These are phyloP conservation scores for Hydriomena furcata DNA, from an alignment of 2,888 invertebrate genomes.

Conservation along the genomic window DNA sequence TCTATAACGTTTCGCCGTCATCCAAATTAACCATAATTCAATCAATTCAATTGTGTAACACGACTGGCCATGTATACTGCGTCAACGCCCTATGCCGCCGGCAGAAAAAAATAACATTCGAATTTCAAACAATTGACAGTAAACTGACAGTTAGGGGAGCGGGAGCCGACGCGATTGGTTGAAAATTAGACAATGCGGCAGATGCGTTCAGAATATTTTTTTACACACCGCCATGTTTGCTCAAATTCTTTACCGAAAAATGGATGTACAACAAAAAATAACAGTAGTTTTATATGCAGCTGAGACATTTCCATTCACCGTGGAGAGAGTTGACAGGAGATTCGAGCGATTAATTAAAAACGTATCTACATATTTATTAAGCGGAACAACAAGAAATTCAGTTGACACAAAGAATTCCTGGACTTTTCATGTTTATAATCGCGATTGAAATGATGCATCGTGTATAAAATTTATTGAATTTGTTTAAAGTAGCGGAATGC, in stretches of 20 bases:
- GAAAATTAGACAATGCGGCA: slow-evolving; percentile 78
- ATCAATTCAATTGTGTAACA: slow-evolving; percentile 79
- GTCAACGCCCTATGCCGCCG: slow-evolving; percentile 72
- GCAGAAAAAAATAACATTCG: slow-evolving; percentile 71
- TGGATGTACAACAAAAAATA: slow-evolving; percentile 48
- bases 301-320: slow-evolving; percentile 67
- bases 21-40: slow-evolving; percentile 77
- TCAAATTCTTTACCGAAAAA: slow-evolving; percentile 67
- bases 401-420: slow-evolving; percentile 30
- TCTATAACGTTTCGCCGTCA: slow-evolving; percentile 66
- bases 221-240: slow-evolving; percentile 73
- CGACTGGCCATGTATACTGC: slow-evolving; percentile 69
- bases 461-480: slow-evolving; percentile 24
- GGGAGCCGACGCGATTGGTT: slow-evolving; percentile 69
- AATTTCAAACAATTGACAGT: slow-evolving; percentile 71
- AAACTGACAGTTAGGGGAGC: slow-evolving; percentile 81
- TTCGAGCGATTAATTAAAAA: slow-evolving; percentile 56
- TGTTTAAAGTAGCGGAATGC: slow-evolving; percentile 14
- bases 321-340: slow-evolving; percentile 65
- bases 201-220: slow-evolving; percentile 68
- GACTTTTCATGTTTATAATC: slow-evolving; percentile 27
- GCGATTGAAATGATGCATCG: slow-evolving; percentile 30
- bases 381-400: slow-evolving; percentile 29
- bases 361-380: slow-evolving; percentile 30
- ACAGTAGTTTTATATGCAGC: slow-evolving; percentile 50